Evolutionary conservation across 2,113 vertebrate genomes (phyloP), one percentile per base, ranked within the genome.

Genomic region (Crotalus helleri): DNA sequence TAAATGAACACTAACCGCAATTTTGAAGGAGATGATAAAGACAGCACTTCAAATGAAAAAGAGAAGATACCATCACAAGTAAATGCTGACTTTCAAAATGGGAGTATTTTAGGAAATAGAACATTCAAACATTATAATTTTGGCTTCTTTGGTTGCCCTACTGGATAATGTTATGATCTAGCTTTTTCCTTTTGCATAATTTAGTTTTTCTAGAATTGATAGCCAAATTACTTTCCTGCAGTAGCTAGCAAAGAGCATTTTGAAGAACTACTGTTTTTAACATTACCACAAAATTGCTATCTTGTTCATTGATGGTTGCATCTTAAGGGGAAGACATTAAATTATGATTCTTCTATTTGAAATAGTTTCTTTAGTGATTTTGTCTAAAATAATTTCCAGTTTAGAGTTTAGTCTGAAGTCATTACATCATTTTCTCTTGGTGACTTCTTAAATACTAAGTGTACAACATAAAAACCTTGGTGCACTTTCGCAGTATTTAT

Each of bases 341-440:
- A 90, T 90, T 90, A 90, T 90, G 59, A 95, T 90, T 61, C 91
- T 97, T 92, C 88, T 92, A 89, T 95, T 94, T 92, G 81, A 92
- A 92, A 88, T 44, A 33, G 8, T 88, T 69, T 5, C 49, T 89
- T 15, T 51, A 57, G 39, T 88, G 11, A 95, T 64, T 94, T 55
- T 85, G 86, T 93, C 55, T 90, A 58, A 90, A 94, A 94, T 91
- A 96, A 92, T 96, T 94, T 96, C 96, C 95, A 94, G 95, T 61
- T 92, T 61, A 91, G 92, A 95, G 17, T 0, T 95, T 88, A 90
- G 88, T 74, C 93, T 97, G 94, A 97, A 95, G 92, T 96, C 97
- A 96, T 97, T 97, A 90, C 93, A 97, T 95, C 94, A 88, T 81
- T 89, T 96, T 93, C 89, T 95, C 95, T 97, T 94, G 64, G 96